Percentiles rank a stretch among this genome's conserved stretches.
Conservation (phyloP, 2,797 vertebrate species). For the Falco columbarius region DNA sequence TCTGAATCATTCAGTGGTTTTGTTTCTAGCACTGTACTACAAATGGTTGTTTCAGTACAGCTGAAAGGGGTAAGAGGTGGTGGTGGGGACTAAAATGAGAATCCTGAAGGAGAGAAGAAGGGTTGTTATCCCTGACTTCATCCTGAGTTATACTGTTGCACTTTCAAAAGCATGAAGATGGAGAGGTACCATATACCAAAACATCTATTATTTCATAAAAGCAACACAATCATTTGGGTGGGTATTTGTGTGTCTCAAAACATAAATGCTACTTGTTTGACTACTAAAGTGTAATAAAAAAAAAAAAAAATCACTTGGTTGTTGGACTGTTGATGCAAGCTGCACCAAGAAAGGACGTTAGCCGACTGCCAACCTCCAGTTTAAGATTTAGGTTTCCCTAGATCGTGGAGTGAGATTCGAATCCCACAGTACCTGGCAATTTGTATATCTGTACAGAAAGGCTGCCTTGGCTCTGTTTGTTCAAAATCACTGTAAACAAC, state of each 20-base stretch:
- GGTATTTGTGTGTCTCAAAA: neutral
- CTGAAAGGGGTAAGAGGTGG: neutral
- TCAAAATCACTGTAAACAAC: neutral
- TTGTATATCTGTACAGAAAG: neutral
- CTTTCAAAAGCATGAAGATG: neutral
- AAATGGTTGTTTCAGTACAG: neutral
- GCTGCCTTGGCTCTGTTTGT: neutral
- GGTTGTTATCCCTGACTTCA: neutral
- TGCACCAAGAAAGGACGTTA: neutral
- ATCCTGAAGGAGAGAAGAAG: neutral
- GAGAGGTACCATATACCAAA: neutral
- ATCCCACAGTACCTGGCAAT: neutral
- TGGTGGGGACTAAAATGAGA: neutral
- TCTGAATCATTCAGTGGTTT: neutral
- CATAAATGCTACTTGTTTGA: neutral
- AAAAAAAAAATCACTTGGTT: neutral
- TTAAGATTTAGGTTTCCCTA: neutral
- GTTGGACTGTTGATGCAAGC: neutral
- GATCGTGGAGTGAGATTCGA: neutral
- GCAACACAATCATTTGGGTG: neutral
- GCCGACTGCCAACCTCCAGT: neutral
- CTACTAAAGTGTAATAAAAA: neutral
- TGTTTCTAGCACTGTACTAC: neutral
- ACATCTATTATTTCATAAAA: neutral
- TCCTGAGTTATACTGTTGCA: neutral